Percentiles rank a stretch among this genome's conserved stretches.
phyloP scores from a whole-genome alignment of 2,797 vertebrate genomes.

The Anguilla anguilla region DNA sequence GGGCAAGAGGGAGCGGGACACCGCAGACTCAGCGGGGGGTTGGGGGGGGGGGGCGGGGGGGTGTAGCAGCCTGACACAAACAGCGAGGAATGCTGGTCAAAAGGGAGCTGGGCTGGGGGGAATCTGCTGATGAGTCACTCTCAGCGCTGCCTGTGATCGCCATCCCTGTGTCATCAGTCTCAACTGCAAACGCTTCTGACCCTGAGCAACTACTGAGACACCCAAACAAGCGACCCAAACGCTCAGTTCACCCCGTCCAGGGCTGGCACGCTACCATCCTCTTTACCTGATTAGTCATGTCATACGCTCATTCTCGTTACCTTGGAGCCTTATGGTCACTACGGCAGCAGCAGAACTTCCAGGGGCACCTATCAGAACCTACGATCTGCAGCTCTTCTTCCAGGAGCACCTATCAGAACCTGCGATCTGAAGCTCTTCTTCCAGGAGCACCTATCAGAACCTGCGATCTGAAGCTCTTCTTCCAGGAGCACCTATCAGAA shows the following conservation, averaged over 20 bases:
- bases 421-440: too few species aligned
- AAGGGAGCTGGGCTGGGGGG: not conserved
- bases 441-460: not conserved
- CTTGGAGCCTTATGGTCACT: not conserved
- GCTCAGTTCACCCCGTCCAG: not conserved
- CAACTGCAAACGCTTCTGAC: not conserved
- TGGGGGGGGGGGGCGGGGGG: not conserved
- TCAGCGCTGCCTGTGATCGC: not conserved
- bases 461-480: too few species aligned
- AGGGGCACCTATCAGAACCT: too few species aligned
- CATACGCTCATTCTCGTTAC: not conserved
- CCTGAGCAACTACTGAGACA: not conserved
- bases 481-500: too few species aligned
- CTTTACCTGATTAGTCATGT: conserved; percentile 22
- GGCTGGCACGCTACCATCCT: conserved; percentile 21
- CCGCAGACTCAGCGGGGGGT: not conserved
- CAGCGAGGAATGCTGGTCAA: not conserved
- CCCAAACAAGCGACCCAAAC: not conserved
- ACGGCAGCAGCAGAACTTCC: not conserved
- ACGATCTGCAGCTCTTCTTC: too few species aligned
- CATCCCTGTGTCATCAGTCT: conserved; percentile 1
- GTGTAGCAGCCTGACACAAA: not conserved
- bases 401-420: not conserved
- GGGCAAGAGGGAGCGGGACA: not conserved
- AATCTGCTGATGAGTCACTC: not conserved